Percentiles rank a stretch among this genome's conserved stretches.
phyloP scores from a whole-genome alignment of 2,888 invertebrate genomes.

The Erpobdella octoculata region DNA sequence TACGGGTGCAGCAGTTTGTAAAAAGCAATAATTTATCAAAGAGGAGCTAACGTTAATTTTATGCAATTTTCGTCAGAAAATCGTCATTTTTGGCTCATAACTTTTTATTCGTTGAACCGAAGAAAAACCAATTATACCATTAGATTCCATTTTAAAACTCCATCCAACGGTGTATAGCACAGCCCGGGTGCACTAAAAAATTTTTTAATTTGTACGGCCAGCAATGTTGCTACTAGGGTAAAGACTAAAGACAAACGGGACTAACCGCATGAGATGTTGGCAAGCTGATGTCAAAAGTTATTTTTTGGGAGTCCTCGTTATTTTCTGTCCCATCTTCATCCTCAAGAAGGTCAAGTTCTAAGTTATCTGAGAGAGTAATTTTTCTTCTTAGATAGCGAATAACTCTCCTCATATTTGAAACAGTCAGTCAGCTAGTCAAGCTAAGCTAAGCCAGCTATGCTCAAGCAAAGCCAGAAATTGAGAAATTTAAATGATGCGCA shows the following conservation, averaged over 20 bases:
- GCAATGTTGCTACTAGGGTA: not conserved
- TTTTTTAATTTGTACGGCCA: not conserved
- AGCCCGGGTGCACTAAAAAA: too few relatives aligned
- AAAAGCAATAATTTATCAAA: not conserved
- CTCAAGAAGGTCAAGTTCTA: conserved; percentile 1
- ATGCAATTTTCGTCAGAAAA: too few relatives aligned
- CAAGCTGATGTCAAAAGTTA: conserved; percentile 21
- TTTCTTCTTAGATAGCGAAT: not conserved
- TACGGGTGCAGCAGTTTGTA: too few relatives aligned
- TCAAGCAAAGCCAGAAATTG: too few relatives aligned
- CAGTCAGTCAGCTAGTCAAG: too few relatives aligned
- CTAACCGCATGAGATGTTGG: conserved; percentile 21
- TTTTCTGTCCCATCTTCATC: not conserved
- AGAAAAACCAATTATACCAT: too few relatives aligned
- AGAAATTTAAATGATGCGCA: too few relatives aligned
- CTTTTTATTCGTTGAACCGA: too few relatives aligned
- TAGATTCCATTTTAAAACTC: too few relatives aligned
- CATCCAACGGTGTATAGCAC: too few relatives aligned
- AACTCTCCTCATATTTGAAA: not conserved
- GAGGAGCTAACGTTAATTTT: not conserved
- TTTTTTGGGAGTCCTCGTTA: not conserved
- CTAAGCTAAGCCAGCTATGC: too few relatives aligned
- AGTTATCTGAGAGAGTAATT: not conserved
- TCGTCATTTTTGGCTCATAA: too few relatives aligned
- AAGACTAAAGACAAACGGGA: not conserved